Evolutionary conservation across 92 coral and sea anemone species (phyloP).

Genomic region (Micromussa lordhowensis): DNA sequence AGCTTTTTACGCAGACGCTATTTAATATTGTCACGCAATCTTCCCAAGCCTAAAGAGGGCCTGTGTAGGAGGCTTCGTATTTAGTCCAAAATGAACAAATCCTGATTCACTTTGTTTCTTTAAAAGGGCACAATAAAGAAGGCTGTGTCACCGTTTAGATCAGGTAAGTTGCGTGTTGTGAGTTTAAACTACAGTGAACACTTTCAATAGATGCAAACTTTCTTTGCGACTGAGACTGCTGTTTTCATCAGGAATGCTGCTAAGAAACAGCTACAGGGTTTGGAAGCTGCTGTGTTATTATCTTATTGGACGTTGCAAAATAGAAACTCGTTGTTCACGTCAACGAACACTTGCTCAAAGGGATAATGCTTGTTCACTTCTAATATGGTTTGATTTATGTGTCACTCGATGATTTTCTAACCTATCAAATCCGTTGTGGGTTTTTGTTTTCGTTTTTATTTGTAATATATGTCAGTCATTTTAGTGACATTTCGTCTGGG

Average conservation of each 20-base stretch:
- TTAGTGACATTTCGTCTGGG: background rate
- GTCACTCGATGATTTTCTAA: background rate
- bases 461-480: background rate
- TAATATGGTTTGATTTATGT: background rate
- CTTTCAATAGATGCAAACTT: background rate
- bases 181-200: background rate
- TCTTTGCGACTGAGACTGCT: background rate
- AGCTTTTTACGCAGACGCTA: no score
- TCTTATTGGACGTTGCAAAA: background rate
- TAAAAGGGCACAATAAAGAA: slow-evolving; percentile 86
- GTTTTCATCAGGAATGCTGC: background rate
- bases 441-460: no score
- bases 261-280: background rate
- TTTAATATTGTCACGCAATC: no score
- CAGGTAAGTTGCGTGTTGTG: slow-evolving; percentile 55
- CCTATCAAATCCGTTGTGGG: background rate
- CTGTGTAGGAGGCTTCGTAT: no score
- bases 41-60: background rate
- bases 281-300: background rate
- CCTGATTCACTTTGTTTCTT: background rate
- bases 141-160: slow-evolving; percentile 89
- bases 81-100: background rate
- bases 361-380: background rate
- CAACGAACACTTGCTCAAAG: background rate
- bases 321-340: background rate